These are phyloP conservation scores for honey bee (Apis mellifera) DNA, from an alignment of 1,140 invertebrate species.

Conservation along the genomic window DNA sequence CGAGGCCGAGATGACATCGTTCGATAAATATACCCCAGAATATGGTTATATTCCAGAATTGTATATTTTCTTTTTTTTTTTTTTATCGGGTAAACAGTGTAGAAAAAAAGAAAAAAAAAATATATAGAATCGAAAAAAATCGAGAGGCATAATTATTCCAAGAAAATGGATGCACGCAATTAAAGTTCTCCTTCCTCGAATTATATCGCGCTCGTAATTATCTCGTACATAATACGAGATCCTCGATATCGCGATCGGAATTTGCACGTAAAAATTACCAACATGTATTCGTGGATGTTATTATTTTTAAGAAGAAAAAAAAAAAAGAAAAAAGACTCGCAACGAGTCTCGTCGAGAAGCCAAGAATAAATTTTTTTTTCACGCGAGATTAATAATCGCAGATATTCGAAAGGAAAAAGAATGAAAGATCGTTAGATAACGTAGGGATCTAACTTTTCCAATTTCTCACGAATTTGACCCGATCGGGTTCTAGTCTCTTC, in stretches of 20 bases:
- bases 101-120: background rate
- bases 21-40: background rate
- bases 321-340: no score
- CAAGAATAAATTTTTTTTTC: background rate
- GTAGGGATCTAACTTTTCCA: background rate
- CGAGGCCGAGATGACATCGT: background rate
- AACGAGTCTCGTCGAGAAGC: background rate
- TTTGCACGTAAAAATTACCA: background rate
- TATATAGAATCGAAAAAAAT: background rate
- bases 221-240: background rate
- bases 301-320: no score
- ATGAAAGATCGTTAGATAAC: no score
- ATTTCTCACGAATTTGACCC: background rate
- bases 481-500: background rate
- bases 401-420: background rate
- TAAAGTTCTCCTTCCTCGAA: background rate
- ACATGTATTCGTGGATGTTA: background rate
- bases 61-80: background rate
- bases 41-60: background rate
- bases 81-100: background rate
- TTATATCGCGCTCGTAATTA: background rate
- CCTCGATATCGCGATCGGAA: background rate
- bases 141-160: background rate
- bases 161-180: conserved; percentile 23
- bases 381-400: background rate